Conservation (phyloP, 2,888 invertebrate genomes). For the Lutraria lutraria region DNA sequence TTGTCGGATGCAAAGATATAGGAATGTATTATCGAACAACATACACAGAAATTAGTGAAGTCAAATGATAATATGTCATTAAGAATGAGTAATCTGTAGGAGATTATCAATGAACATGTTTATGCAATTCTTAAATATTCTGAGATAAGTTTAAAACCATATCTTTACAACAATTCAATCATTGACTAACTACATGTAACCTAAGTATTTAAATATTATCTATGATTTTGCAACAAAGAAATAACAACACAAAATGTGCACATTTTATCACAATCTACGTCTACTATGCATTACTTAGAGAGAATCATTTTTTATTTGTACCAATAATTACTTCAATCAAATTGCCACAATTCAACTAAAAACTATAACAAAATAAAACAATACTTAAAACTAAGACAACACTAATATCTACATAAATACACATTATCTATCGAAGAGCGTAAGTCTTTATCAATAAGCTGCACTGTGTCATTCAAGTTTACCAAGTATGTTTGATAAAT, state of each 20-base stretch:
- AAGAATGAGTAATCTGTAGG: neutral
- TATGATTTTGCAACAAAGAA: neutral
- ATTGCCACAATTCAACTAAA: neutral
- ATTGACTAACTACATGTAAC: neutral
- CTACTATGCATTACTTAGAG: neutral
- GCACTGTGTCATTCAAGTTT: neutral
- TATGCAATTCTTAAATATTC: neutral
- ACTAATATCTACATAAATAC: conserved; percentile 7
- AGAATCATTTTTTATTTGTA: neutral
- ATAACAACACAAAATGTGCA: neutral
- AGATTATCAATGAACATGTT: neutral
- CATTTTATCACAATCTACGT: neutral
- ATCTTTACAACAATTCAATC: neutral
- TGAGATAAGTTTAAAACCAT: neutral
- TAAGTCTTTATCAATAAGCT: neutral
- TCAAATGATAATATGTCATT: neutral
- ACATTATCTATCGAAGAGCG: neutral
- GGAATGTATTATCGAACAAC: too few species aligned
- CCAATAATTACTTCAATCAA: neutral
- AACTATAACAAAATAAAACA: neutral
- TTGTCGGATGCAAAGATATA: too few species aligned
- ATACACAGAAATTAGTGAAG: too few species aligned
- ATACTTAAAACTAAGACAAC: neutral
- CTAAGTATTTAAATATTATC: neutral
- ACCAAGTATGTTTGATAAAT: neutral